phyloP scores from a whole-genome alignment of 2,113 vertebrate species.

The Dinomys branickii region DNA sequence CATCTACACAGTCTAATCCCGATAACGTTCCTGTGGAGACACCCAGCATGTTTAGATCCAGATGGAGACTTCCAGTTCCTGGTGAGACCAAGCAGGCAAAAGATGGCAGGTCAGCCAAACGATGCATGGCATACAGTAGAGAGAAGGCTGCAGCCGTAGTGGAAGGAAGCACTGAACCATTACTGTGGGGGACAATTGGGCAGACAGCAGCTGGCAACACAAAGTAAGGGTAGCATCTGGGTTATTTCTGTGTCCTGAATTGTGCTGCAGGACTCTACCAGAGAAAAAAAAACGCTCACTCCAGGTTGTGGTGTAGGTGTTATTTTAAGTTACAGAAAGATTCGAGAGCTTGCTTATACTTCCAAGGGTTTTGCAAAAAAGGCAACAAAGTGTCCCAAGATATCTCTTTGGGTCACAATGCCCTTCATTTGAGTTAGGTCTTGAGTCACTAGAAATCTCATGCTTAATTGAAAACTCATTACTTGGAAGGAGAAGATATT shows the following conservation, averaged over 20 bases:
- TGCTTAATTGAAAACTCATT: neutral
- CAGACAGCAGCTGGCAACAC: neutral
- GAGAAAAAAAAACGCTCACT: neutral
- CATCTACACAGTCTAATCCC: neutral
- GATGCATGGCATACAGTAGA: neutral
- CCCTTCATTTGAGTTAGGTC: neutral
- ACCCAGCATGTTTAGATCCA: constrained; percentile 59
- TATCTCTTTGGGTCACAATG: neutral
- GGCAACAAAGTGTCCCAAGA: neutral
- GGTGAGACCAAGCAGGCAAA: constrained; percentile 27
- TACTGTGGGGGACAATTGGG: neutral
- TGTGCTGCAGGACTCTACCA: neutral
- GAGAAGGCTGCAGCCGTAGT: neutral
- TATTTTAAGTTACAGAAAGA: neutral
- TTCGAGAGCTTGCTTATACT: neutral
- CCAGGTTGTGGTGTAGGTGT: neutral
- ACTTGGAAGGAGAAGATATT: neutral
- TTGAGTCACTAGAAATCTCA: neutral
- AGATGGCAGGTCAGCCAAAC: constrained; percentile 58
- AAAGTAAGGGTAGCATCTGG: neutral
- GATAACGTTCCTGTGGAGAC: constrained; percentile 2
- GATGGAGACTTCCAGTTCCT: constrained; percentile 51
- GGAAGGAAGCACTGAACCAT: neutral
- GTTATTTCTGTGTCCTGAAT: neutral
- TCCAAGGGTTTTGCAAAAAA: neutral